These are phyloP conservation scores for Crocidura indochinensis DNA, from an alignment of 2,797 vertebrate species.

Conservation along the genomic window DNA sequence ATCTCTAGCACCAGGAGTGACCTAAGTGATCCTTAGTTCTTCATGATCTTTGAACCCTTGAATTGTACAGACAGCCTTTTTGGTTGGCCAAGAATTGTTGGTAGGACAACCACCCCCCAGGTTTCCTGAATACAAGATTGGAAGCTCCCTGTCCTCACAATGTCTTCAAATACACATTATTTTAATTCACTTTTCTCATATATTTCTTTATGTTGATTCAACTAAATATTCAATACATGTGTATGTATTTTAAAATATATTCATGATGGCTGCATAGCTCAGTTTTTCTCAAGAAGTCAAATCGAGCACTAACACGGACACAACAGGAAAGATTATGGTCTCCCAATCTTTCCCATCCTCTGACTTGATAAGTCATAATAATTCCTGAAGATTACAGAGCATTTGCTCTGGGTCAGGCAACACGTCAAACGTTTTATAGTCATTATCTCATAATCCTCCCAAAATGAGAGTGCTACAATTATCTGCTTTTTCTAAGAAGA, in stretches of 20 bases:
- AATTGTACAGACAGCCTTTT: no score
- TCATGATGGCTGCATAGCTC: neutral
- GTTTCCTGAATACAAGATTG: no score
- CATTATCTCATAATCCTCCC: neutral
- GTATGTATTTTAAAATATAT: neutral
- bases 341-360: neutral
- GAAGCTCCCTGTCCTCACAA: no score
- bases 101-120: no score
- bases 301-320: neutral
- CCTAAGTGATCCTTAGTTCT: no score
- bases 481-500: neutral
- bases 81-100: no score
- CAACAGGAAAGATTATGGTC: neutral
- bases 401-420: neutral
- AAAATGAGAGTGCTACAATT: neutral
- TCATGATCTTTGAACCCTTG: no score
- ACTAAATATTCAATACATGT: neutral
- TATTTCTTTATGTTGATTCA: neutral
- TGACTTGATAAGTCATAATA: neutral
- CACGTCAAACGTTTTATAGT: neutral
- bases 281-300: neutral
- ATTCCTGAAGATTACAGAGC: neutral
- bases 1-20: no score
- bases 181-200: slow-evolving; percentile 33
- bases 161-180: neutral